These are phyloP conservation scores for Tapirus terrestris DNA, from an alignment of 2,113 vertebrate genomes.

Conservation along the genomic window DNA sequence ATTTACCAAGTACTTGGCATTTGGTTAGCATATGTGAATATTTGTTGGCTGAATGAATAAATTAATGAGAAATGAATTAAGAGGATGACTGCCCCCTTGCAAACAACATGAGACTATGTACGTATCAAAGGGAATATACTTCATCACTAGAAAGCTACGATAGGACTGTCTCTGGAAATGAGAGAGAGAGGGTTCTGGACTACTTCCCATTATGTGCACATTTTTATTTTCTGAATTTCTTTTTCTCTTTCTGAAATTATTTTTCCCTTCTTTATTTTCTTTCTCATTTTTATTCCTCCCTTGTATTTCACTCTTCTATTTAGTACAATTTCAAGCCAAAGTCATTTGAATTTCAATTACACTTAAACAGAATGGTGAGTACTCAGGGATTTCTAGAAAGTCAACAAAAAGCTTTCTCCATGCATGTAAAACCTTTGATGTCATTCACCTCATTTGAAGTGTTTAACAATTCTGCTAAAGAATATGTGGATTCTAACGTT, in stretches of 20 bases:
- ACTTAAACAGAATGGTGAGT: neutral
- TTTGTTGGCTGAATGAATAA: neutral
- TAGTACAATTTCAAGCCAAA: neutral
- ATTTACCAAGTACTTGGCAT: neutral
- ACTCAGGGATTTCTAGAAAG: neutral
- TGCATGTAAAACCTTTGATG: neutral
- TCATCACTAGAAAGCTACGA: neutral
- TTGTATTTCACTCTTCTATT: neutral
- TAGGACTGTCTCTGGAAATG: neutral
- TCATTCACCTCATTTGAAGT: neutral
- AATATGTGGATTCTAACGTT: neutral
- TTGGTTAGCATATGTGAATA: neutral
- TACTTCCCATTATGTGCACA: neutral
- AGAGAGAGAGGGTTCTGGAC: neutral
- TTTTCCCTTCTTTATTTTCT: neutral
- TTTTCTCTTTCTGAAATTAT: neutral
- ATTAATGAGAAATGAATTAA: neutral
- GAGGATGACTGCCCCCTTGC: neutral
- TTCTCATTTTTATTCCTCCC: neutral
- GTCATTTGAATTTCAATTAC: neutral
- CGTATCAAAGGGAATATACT: neutral
- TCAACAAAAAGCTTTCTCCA: neutral
- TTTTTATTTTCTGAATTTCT: conserved; percentile 1
- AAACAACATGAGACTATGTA: neutral
- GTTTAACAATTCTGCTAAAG: neutral